Percentiles rank a stretch among this genome's conserved stretches.
Conservation (phyloP, 1,140 invertebrate genomes). For the Drosophila ananassae region DNA sequence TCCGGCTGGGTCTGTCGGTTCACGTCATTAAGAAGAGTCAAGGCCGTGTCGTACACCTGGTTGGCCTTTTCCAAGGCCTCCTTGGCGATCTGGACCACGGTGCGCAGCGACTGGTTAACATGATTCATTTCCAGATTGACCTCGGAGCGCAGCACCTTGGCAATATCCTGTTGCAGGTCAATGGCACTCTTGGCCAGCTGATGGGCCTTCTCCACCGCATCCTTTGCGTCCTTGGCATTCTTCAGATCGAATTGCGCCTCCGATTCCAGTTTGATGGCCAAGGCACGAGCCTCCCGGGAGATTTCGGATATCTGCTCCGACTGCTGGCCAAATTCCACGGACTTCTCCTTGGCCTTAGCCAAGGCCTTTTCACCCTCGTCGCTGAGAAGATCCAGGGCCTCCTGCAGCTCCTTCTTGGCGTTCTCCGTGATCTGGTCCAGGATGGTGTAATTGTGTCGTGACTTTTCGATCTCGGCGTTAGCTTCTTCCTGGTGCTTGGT, state of each 20-base stretch:
- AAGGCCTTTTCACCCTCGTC: slow-evolving; percentile 92
- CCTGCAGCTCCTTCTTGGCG: slow-evolving; percentile 89
- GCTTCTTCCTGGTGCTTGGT: slow-evolving; percentile 87
- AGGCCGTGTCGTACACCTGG: slow-evolving; percentile 91
- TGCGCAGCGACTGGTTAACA: slow-evolving; percentile 88
- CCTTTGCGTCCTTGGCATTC: slow-evolving; percentile 91
- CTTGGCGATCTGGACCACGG: slow-evolving; percentile 88
- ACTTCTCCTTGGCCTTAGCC: slow-evolving; percentile 91
- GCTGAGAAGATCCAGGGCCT: slow-evolving; percentile 90
- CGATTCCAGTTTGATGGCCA: slow-evolving; percentile 91
- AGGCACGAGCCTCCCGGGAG: slow-evolving; percentile 91
- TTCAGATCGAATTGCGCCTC: slow-evolving; percentile 91
- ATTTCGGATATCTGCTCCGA: slow-evolving; percentile 96
- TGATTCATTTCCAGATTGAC: slow-evolving; percentile 85
- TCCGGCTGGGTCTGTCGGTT: slow-evolving; percentile 90
- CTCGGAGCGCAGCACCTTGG: slow-evolving; percentile 87
- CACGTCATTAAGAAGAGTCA: slow-evolving; percentile 91
- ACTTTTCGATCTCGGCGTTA: slow-evolving; percentile 86
- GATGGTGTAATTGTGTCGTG: slow-evolving; percentile 88
- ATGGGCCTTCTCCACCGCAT: slow-evolving; percentile 92
- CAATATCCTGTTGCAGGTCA: slow-evolving; percentile 91
- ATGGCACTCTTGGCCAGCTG: slow-evolving; percentile 92
- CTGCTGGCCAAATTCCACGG: slow-evolving; percentile 94
- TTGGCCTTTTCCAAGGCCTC: slow-evolving; percentile 89
- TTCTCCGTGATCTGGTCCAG: slow-evolving; percentile 90